Evolutionary conservation across 2,888 invertebrate species (phyloP), one percentile per base, ranked within the genome.

Genomic region (Osedax fenrisi): DNA sequence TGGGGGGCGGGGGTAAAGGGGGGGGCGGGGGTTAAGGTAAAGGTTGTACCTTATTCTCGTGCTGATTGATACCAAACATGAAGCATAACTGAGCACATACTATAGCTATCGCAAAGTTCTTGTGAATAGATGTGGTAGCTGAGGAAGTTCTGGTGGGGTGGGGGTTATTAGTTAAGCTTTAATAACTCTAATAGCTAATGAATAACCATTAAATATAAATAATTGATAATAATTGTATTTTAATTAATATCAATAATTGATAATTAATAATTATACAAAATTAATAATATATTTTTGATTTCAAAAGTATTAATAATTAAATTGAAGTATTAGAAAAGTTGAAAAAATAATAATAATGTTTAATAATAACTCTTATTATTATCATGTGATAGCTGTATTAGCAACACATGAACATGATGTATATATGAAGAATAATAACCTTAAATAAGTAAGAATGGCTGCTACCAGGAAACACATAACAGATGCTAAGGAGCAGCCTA

Each of bases 401-500:
- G n/a, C n/a, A n/a, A n/a, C n/a, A n/a, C n/a, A n/a, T n/a, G n/a
- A n/a, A n/a, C n/a, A n/a, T n/a, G n/a, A n/a, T n/a, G n/a, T n/a
- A n/a, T n/a, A n/a, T n/a, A n/a, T 23, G 23, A 2, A 62, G 22
- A 26, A 2, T 26, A 23, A 27, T 70, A 78, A 85, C 84, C 81
- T 81, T 75, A 82, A 79, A 77, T 82, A 84, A 13, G 81, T 78
- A 27, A 84, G 83, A 75, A 83, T 79, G 23, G 81, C 75, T 67
- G 81, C 80, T 3, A 84, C 81, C 25, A 80, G 76, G 73, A 83
- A 78, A 78, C 83, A 83, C 75, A 84, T 78, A 0, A 80, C 76
- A n/a, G 82, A 80, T 2, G 84, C 82, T 27, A 82, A 77, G 74
- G 81, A 78, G 76, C 84, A 84, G n/a, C 85, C 85, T 69, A 84